phyloP scores from a whole-genome alignment of 1,140 invertebrate genomes.

The Drosophila lowei region DNA sequence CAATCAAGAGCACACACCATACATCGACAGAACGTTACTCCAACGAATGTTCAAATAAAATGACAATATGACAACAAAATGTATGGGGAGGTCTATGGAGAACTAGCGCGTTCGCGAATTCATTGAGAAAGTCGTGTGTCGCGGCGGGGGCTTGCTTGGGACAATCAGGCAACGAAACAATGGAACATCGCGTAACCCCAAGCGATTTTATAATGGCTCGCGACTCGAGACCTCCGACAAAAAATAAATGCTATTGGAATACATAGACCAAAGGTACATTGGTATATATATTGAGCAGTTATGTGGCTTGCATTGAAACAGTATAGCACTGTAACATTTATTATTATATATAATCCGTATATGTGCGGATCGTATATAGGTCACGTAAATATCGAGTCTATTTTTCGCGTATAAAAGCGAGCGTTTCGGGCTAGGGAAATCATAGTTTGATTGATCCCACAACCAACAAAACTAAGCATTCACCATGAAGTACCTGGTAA shows the following conservation, averaged over 20 bases:
- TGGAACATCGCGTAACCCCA: slow-evolving; percentile 65
- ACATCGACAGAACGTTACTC: slow-evolving; percentile 3
- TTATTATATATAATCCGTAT: slow-evolving; percentile 1
- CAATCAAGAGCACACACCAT: background rate
- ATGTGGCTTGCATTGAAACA: slow-evolving; percentile 58
- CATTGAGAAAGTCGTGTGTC: slow-evolving; percentile 39
- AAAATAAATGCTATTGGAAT: slow-evolving; percentile 27
- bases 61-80: slow-evolving; percentile 8
- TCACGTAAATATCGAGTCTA: slow-evolving; percentile 68
- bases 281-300: slow-evolving; percentile 39
- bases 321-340: slow-evolving; percentile 17
- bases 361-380: slow-evolving; percentile 37
- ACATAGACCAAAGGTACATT: slow-evolving; percentile 20
- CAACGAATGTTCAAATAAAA: slow-evolving; percentile 51
- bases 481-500: slow-evolving; percentile 80
- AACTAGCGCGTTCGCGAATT: slow-evolving; percentile 44
- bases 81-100: slow-evolving; percentile 13
- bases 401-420: slow-evolving; percentile 66
- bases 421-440: slow-evolving; percentile 40
- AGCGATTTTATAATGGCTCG: slow-evolving; percentile 67
- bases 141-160: background rate
- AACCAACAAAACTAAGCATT: slow-evolving; percentile 71
- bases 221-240: slow-evolving; percentile 2
- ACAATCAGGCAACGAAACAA: slow-evolving; percentile 40
- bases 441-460: slow-evolving; percentile 75